Conservation (phyloP, 2,113 vertebrate genomes). For the Rostratula benghalensis region DNA sequence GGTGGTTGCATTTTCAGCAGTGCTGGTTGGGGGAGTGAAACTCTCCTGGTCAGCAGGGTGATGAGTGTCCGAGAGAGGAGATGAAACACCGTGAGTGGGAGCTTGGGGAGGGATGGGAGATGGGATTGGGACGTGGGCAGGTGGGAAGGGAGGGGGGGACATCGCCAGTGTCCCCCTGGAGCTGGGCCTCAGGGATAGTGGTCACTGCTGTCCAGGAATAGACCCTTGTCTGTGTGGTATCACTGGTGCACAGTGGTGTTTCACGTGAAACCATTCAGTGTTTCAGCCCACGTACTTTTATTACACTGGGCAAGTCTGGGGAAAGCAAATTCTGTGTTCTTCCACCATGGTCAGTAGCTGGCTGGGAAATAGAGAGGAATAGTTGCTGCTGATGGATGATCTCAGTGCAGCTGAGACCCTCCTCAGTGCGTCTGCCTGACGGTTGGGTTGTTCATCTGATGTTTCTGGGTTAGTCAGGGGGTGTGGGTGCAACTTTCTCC, state of each 20-base stretch:
- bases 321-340: not conserved
- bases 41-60: not conserved
- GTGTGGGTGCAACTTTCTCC: not conserved
- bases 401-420: not conserved
- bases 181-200: not conserved
- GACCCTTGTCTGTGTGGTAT: not conserved
- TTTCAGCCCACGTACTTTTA: not conserved
- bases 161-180: not conserved
- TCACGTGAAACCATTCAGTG: accelerated
- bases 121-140: accelerated
- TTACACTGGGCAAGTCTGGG: not conserved
- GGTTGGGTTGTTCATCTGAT: not conserved
- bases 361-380: not conserved
- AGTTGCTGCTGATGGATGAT: not conserved
- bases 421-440: not conserved
- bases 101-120: not conserved
- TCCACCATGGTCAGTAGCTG: not conserved
- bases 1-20: not conserved
- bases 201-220: not conserved
- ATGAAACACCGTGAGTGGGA: accelerated
- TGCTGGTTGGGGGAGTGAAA: not conserved
- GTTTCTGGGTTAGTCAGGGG: not conserved
- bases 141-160: not conserved
- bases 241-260: not conserved
- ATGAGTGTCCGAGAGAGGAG: not conserved